These are phyloP conservation scores for Ophraella communa DNA, from an alignment of 2,888 invertebrate genomes.

Conservation along the genomic window DNA sequence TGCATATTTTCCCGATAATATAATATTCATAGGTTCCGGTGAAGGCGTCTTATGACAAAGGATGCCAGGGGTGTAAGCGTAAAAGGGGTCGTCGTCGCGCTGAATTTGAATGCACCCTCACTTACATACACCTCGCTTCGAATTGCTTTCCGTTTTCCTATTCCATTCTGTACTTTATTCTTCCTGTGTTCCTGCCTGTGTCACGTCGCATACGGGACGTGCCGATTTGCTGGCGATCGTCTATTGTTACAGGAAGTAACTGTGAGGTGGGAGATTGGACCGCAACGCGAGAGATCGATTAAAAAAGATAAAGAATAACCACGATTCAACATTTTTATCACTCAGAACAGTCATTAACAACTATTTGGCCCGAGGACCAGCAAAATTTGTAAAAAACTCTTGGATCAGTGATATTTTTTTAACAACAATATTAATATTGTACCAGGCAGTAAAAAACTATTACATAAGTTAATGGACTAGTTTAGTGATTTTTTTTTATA, in stretches of 20 bases:
- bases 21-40: conserved; percentile 38
- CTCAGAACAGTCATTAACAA: too few species aligned
- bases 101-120: conserved; percentile 40
- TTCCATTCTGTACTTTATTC: conserved; percentile 22
- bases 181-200: conserved; percentile 6
- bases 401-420: too few species aligned
- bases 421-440: too few species aligned
- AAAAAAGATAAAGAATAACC: too few species aligned
- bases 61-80: conserved; percentile 11
- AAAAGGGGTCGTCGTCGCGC: conserved; percentile 14
- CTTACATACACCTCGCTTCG: conserved; percentile 24
- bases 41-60: conserved; percentile 6
- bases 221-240: conserved; percentile 28
- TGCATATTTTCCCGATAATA: conserved; percentile 30
- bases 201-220: conserved; percentile 34
- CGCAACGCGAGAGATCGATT: too few species aligned
- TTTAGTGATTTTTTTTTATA: too few species aligned
- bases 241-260: conserved; percentile 34
- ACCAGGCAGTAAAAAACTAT: too few species aligned
- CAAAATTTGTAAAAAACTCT: too few species aligned
- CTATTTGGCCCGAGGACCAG: too few species aligned
- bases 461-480: too few species aligned
- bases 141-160: conserved; percentile 28
- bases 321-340: too few species aligned
- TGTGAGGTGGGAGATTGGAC: neutral